Conservation (phyloP, 2,113 vertebrate species). For the Addax nasomaculatus region DNA sequence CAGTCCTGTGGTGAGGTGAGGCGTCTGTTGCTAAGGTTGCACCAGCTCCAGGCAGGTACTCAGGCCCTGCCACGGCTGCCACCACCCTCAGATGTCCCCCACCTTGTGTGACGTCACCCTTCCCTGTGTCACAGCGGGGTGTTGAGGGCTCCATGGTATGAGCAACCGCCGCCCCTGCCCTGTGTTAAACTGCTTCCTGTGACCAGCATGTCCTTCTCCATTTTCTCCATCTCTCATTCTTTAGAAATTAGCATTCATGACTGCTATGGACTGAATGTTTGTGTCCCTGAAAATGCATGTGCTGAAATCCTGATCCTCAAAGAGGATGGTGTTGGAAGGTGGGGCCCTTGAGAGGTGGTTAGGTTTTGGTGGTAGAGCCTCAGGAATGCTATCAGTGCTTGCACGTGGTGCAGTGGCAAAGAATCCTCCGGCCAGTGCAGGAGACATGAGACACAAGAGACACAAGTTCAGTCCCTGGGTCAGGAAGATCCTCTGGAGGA, state of each 20-base stretch:
- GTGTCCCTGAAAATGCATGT: not conserved
- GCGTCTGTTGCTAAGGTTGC: not conserved
- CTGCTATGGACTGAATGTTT: not conserved
- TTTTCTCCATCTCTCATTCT: not conserved
- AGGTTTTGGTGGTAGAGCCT: not conserved
- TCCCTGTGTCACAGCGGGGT: not conserved
- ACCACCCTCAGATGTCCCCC: not conserved
- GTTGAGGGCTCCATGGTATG: rapidly evolving
- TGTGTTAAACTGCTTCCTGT: not conserved
- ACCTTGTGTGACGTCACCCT: not conserved
- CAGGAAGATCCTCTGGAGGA: not conserved
- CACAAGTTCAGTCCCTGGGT: not conserved
- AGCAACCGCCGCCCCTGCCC: not conserved
- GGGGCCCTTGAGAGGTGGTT: not conserved
- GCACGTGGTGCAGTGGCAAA: not conserved
- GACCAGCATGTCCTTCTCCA: not conserved
- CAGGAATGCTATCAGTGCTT: not conserved
- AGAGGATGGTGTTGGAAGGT: not conserved
- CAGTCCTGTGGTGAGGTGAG: not conserved
- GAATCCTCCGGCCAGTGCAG: not conserved
- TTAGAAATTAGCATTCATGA: not conserved
- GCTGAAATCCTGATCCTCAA: not conserved
- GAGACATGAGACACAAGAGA: not conserved
- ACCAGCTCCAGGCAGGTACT: not conserved
- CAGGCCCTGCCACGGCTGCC: not conserved